These are phyloP conservation scores for Hyperopisus bebe DNA, from an alignment of 2,113 vertebrate genomes.

Conservation along the genomic window DNA sequence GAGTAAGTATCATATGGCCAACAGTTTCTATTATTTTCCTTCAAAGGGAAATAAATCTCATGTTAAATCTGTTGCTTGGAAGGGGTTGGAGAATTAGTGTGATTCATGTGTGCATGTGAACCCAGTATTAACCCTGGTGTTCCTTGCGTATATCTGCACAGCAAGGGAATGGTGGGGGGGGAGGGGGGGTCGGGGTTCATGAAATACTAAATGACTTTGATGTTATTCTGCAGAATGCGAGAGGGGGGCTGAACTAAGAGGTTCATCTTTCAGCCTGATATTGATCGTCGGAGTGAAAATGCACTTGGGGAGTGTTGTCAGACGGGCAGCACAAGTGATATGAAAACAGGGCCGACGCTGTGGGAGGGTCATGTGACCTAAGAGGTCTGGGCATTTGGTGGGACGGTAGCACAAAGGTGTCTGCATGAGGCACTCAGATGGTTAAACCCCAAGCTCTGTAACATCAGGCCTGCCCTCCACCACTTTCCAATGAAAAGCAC, in stretches of 20 bases:
- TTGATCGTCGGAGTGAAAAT: constrained; percentile 21
- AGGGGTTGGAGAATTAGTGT: not conserved
- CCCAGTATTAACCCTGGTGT: not conserved
- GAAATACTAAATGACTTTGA: not conserved
- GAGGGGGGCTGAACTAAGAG: constrained; percentile 14
- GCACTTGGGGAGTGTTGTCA: constrained; percentile 42
- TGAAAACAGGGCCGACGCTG: constrained; percentile 30
- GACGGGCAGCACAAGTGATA: constrained; percentile 33
- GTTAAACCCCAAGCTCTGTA: constrained; percentile 45
- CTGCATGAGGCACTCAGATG: constrained; percentile 40
- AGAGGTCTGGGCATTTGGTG: constrained; percentile 43
- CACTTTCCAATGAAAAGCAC: not conserved
- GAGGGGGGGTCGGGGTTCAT: too few species aligned
- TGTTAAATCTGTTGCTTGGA: not conserved
- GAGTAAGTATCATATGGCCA: not conserved
- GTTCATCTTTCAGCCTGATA: constrained; percentile 26
- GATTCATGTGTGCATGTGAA: not conserved
- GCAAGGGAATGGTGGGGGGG: not conserved
- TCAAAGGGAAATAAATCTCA: not conserved
- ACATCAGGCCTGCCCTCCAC: constrained; percentile 41
- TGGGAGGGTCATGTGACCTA: constrained; percentile 41
- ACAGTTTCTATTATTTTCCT: not conserved
- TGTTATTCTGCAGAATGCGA: not conserved
- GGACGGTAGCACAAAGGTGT: constrained; percentile 45
- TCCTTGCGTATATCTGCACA: not conserved